Evolutionary conservation across 1,140 invertebrate species (phyloP).

Genomic region (Wasmannia auropunctata): DNA sequence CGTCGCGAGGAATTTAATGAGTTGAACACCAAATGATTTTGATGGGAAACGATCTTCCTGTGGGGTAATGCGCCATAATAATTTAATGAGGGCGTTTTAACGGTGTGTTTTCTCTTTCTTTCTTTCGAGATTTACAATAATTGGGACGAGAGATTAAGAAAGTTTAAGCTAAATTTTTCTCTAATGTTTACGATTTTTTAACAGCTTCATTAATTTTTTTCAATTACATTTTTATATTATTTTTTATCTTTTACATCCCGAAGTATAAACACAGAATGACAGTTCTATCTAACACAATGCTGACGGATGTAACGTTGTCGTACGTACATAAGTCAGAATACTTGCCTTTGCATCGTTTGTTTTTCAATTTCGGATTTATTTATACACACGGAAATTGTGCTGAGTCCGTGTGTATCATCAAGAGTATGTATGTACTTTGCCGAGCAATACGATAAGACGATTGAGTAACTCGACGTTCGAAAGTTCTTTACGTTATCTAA

Average conservation of each 20-base stretch:
- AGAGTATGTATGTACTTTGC: neutral
- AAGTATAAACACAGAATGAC: neutral
- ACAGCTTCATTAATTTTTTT: neutral
- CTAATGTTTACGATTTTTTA: neutral
- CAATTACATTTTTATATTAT: neutral
- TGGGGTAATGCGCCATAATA: neutral
- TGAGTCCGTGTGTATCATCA: neutral
- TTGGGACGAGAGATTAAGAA: neutral
- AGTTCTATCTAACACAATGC: neutral
- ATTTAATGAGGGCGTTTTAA: neutral
- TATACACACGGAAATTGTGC: constrained; percentile 18
- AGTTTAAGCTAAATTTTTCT: neutral
- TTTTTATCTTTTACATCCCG: neutral
- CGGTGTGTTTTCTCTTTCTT: neutral
- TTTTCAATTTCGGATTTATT: constrained; percentile 11
- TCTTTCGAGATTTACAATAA: neutral
- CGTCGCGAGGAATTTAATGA: neutral
- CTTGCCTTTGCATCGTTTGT: neutral
- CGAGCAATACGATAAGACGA: constrained; percentile 28
- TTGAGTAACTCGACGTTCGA: constrained; percentile 39
- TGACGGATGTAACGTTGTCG: neutral
- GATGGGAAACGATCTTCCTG: neutral
- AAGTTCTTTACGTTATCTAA: constrained; percentile 48
- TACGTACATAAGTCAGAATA: neutral
- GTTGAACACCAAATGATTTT: neutral